Evolutionary conservation across 2,797 vertebrate genomes (phyloP), one percentile per base, ranked within the genome.

Genomic region (Tapera naevia): DNA sequence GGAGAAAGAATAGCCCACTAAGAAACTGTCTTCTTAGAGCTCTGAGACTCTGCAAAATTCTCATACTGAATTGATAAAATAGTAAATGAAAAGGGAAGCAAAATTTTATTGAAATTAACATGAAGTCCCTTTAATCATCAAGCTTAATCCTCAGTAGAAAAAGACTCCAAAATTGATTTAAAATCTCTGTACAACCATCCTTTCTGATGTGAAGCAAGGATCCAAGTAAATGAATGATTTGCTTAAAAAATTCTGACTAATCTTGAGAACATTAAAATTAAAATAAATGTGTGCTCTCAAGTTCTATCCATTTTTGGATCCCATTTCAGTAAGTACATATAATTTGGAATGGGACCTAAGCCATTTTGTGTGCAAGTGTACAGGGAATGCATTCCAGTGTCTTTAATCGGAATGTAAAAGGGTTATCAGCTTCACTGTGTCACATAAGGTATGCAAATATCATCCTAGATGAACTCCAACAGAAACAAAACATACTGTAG

Each of bases 221-320:
- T 96, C 80, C 91, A 94, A 98, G 93, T 92, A 97, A 97, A 97
- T 96, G 96, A 97, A 92, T 80, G 70, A 96, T 97, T 98, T 97
- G 72, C 95, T 97, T 97, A 45, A 94, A 95, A 92, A 97, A 97
- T 96, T 97, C 97, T 96, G 92, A 97, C 94, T 97, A 88, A 97
- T 97, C 96, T 97, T 86, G 83, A 93, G 96, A 97, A 71, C 90
- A 97, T 97, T 97, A 97, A 97, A 97, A 97, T 97, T 95, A 97
- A 97, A 97, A 95, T 91, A 80, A 96, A 96, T 89, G 87, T 97
- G 91, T 94, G 88, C 97, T 97, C 94, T 96, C 93, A 95, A 97
- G 95, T 96, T 97, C 93, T 95, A 89, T 76, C 96, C 90, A 93
- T 93, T 97, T 97, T 88, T 96, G 84, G 94, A 95, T 97, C 84